A percentile compares a stretch with the other conserved stretches of the same genome.
Evolutionary conservation across 2,888 invertebrate genomes (phyloP).

Genomic region (Microctonus brassicae): DNA sequence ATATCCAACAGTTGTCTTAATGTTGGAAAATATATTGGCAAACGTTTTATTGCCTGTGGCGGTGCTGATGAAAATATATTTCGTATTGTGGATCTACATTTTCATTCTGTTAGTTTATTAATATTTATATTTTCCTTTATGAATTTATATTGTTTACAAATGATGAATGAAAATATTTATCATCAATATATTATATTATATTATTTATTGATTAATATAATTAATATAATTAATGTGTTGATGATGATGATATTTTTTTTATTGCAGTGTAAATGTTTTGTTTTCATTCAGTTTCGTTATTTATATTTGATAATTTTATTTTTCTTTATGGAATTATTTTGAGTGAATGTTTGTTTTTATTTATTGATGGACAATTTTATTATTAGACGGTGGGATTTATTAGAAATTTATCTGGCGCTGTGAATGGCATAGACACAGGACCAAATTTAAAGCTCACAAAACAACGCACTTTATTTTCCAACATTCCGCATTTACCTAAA

Average conservation of each 20-base stretch:
- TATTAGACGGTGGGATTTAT: conserved; percentile 74
- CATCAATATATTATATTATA: too few relatives aligned
- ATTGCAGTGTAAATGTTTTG: too few relatives aligned
- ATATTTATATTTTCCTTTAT: not conserved
- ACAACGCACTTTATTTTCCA: conserved; percentile 27
- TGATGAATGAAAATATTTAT: too few relatives aligned
- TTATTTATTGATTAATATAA: too few relatives aligned
- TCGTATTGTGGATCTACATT: conserved; percentile 74
- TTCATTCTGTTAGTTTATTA: conserved; percentile 71
- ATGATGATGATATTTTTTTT: too few relatives aligned
- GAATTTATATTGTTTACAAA: not conserved
- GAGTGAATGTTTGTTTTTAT: too few relatives aligned
- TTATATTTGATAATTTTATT: too few relatives aligned
- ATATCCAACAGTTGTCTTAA: conserved; percentile 73
- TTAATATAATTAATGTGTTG: too few relatives aligned
- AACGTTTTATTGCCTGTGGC: conserved; percentile 74
- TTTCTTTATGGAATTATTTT: not conserved
- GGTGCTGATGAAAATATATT: conserved; percentile 75
- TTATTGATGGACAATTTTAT: too few relatives aligned
- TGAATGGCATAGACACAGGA: conserved; percentile 74
- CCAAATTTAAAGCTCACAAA: conserved; percentile 52
- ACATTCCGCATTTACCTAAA: conserved; percentile 70
- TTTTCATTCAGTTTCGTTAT: too few relatives aligned
- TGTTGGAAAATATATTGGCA: conserved; percentile 74
- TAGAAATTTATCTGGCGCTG: conserved; percentile 72